Conservation (phyloP, 53 echinoderm and acorn worm species). For the Zoroaster sp. region DNA sequence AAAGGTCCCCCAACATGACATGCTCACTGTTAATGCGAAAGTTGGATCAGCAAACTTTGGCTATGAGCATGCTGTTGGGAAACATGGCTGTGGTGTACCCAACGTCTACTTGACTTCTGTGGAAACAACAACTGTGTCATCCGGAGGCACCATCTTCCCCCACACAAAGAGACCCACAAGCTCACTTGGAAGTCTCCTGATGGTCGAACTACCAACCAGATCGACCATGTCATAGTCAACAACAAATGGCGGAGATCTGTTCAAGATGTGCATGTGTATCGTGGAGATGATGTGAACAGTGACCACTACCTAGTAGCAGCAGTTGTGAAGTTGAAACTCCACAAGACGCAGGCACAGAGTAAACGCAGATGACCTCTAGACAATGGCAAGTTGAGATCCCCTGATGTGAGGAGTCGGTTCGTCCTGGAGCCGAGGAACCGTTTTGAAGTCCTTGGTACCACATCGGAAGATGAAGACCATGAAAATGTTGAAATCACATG, state of each 20-base stretch:
- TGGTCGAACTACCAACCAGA: conserved; percentile 16
- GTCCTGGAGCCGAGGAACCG: no score
- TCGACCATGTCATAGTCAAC: conserved; percentile 44
- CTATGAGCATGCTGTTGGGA: conserved; percentile 9
- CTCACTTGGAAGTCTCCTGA: conserved; percentile 36
- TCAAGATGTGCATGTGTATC: neutral
- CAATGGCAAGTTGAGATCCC: no score
- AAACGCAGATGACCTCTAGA: no score
- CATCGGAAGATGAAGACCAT: no score
- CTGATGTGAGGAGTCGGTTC: no score
- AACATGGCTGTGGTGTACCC: conserved; percentile 21
- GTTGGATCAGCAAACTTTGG: neutral
- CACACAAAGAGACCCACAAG: no score
- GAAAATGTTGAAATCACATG: no score
- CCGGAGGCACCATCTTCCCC: neutral
- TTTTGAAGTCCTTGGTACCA: no score
- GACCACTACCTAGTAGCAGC: conserved; percentile 9
- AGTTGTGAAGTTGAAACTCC: no score
- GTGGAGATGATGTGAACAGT: neutral
- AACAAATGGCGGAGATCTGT: conserved; percentile 5
- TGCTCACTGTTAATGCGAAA: no score
- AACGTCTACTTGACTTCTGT: conserved; percentile 31
- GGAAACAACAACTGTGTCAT: neutral
- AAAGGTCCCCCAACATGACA: no score
- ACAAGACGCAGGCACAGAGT: no score